Conservation (phyloP, 2,888 invertebrate genomes). For the Pterobdella sp. region DNA sequence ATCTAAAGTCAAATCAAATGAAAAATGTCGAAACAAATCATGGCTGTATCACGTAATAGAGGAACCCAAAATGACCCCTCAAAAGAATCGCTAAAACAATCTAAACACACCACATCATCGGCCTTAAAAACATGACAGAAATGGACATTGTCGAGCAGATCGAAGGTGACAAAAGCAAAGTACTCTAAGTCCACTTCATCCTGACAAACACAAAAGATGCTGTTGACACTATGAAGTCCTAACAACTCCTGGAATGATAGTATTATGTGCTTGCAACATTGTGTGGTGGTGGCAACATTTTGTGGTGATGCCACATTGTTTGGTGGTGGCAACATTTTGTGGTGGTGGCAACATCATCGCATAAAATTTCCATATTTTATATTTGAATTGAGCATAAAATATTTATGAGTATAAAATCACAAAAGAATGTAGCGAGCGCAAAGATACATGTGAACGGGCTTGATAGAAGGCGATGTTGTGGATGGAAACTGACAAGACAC, state of each 20-base stretch:
- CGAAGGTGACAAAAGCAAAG: slow-evolving; percentile 27
- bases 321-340: neutral
- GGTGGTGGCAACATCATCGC: too few species aligned
- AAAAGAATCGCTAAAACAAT: neutral
- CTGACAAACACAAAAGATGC: slow-evolving; percentile 31
- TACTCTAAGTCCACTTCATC: slow-evolving; percentile 22
- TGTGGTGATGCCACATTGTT: neutral
- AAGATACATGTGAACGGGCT: neutral
- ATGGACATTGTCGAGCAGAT: neutral
- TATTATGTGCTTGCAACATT: too few species aligned
- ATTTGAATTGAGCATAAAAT: neutral
- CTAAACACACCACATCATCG: slow-evolving; percentile 1
- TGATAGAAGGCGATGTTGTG: neutral
- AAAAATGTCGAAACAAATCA: too few species aligned
- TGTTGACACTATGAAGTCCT: slow-evolving; percentile 24
- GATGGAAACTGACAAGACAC: neutral
- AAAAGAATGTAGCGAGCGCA: neutral
- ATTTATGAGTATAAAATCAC: neutral
- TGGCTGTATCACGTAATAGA: neutral
- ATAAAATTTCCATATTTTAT: neutral
- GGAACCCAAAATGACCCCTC: neutral
- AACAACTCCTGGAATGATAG: slow-evolving; percentile 21
- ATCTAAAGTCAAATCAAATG: too few species aligned
- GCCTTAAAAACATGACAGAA: slow-evolving; percentile 30
- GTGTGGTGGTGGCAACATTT: neutral